Base-by-base conservation (phyloP, 2,888 invertebrate species). In the Tubulanus polymorphus region DNA sequence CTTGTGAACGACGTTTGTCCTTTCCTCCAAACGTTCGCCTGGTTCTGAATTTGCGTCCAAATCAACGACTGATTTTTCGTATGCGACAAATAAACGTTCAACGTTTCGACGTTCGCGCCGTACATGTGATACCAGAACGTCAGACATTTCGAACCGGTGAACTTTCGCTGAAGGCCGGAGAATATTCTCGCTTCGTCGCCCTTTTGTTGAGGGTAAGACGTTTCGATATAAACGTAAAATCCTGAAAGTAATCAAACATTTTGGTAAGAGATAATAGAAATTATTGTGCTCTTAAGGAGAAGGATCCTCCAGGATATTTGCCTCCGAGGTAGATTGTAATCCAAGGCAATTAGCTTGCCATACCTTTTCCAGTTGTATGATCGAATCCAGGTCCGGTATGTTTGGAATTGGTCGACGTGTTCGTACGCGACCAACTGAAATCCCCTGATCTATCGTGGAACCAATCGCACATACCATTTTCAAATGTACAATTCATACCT, bases 71-170 rank as follows among this genome's bases (percentile, higher is more conserved):
- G 3, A 32, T 20, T 3, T 10, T 10, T 49, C 3, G 48, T 32
- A 28, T 6, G 28, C 18, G 15, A 3, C 27, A 63, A 48, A 59
- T 73, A 73, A 1, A 75, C 67, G 46, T 64, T 68, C 5, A 70
- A 65, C 10, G 57, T 50, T 30, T 61, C 65, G 2, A 70, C 65
- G 58, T 65, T 55, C 3, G 60, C 63, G 2, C 69, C 72, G 58
- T 70, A 71, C 73, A 74, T 74, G 57, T 69, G 65, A 57, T 71
- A 75, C 68, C 69, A 75, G 63, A 75, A 69, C 2, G 58, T 60
- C 15, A 75, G 57, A 57, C 75, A 75, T 48, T 30, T n/a, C 27
- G 35, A 32, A 6, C 65, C 64, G 1, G 56, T 57, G 12, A 37
- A 32, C 10, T 58, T 56, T 1, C 56, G 58, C 3, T 46, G 28